Evolutionary conservation across 2,797 vertebrate genomes (phyloP), one percentile per base, ranked within the genome.

Genomic region (Enteromius afrohamiltoni): DNA sequence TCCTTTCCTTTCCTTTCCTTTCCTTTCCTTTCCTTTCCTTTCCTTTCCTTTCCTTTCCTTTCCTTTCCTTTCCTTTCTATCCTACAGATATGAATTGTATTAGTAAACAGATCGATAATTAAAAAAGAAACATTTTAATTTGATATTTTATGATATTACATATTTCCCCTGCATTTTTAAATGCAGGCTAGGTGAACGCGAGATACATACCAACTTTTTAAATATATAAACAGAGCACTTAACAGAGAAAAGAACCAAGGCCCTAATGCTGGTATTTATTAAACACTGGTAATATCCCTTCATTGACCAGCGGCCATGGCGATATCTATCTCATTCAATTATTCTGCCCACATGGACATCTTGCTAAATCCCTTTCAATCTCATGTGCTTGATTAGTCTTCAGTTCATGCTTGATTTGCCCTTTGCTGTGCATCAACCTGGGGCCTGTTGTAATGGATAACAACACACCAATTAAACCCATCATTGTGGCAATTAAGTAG

Each of bases 401-500:
- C 91, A 92, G 93, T 88, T 88, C 90, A 93, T 53, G 89, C 79
- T 86, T 92, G 89, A 94, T 92, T 93, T 91, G 89, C 80, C 92
- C 91, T 92, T 92, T 91, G 92, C 90, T 79, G 89, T 88, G 86
- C 71, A 86, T 88, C 88, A 90, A 88, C 85, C 91, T 86, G 85
- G 64, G 89, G 86, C 88, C 86, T 85, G 64, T 86, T 83, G 86
- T 75, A 77, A 85, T 58, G 85, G 87, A 88, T 90, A 90, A 93
- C 91, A 92, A 92, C 88, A 92, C 90, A 90, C 88, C 88, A 92
- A 92, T 94, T 93, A 93, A 93, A 92, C 88, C 91, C 91, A 90
- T 93, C 91, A 92, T 90, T 89, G 88, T 89, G 91, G 83, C 89
- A 92, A 92, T 94, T 93, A 92, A 89, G 87, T 87, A 87, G 88